Evolutionary conservation across 2,113 vertebrate genomes (phyloP).

Genomic region (Ictidomys tridecemlineatus): DNA sequence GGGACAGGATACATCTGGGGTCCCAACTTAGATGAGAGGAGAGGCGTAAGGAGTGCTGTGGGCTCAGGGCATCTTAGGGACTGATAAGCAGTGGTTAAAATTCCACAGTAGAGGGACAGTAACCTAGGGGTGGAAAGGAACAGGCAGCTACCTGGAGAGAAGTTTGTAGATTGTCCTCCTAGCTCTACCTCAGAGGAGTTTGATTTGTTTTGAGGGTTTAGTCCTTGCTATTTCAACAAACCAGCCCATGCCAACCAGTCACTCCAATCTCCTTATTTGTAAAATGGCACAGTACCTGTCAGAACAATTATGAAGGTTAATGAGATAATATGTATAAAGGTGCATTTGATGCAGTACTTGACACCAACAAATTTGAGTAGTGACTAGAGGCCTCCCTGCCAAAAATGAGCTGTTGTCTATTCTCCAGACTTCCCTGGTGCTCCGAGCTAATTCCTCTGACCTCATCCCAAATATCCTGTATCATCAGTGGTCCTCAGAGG

Average conservation of each 20-base stretch:
- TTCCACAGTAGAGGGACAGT: not conserved
- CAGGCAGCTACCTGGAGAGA: not conserved
- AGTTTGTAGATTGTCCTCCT: not conserved
- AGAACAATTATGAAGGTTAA: not conserved
- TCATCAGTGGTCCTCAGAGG: not conserved
- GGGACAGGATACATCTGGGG: not conserved
- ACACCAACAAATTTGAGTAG: not conserved
- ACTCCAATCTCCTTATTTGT: not conserved
- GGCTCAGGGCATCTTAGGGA: not conserved
- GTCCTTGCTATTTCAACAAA: not conserved
- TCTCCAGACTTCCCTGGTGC: not conserved
- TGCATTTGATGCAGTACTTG: not conserved
- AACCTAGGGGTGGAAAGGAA: not conserved
- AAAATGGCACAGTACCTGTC: not conserved
- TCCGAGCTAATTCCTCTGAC: not conserved
- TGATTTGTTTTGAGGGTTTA: slow-evolving; percentile 37
- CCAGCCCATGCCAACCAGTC: not conserved
- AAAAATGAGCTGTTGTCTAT: not conserved
- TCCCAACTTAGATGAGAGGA: not conserved
- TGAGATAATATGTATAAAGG: not conserved
- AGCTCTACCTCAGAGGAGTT: not conserved
- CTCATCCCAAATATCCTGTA: not conserved
- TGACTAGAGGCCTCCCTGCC: too few relatives aligned
- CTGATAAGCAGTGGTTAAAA: not conserved
- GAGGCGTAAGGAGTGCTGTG: not conserved